Conservation (phyloP, 2,113 vertebrate species). For the Cebus imitator region DNA sequence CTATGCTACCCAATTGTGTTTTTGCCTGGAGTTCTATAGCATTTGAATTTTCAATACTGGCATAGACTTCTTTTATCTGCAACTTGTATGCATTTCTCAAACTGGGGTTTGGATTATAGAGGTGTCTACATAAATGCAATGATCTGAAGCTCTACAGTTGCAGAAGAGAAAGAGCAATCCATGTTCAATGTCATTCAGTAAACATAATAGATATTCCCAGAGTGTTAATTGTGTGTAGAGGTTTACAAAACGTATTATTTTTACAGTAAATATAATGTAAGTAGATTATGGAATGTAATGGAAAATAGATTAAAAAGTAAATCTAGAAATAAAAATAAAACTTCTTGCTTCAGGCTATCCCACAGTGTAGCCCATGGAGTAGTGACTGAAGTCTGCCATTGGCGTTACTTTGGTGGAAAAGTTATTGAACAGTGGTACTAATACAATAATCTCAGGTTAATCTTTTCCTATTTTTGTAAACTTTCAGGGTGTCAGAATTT, state of each 20-base stretch:
- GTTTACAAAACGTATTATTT: background rate
- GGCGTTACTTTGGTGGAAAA: background rate
- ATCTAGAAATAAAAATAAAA: background rate
- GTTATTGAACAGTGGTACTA: background rate
- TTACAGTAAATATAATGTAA: background rate
- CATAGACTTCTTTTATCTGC: background rate
- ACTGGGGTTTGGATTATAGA: background rate
- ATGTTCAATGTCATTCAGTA: background rate
- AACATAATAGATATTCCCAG: background rate
- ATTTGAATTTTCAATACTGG: background rate
- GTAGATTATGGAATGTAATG: background rate
- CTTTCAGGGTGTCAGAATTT: background rate
- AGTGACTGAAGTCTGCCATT: background rate
- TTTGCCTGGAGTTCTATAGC: background rate
- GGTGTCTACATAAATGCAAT: background rate
- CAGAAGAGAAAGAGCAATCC: no score
- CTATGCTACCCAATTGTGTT: background rate
- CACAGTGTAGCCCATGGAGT: background rate
- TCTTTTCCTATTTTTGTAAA: background rate
- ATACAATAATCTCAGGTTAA: background rate
- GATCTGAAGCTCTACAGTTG: no score
- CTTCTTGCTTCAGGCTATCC: background rate
- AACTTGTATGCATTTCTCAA: background rate
- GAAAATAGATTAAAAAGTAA: background rate
- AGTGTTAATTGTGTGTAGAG: background rate